These are phyloP conservation scores for Carassius gibelio DNA, from an alignment of 2,113 vertebrate genomes.

Conservation along the genomic window DNA sequence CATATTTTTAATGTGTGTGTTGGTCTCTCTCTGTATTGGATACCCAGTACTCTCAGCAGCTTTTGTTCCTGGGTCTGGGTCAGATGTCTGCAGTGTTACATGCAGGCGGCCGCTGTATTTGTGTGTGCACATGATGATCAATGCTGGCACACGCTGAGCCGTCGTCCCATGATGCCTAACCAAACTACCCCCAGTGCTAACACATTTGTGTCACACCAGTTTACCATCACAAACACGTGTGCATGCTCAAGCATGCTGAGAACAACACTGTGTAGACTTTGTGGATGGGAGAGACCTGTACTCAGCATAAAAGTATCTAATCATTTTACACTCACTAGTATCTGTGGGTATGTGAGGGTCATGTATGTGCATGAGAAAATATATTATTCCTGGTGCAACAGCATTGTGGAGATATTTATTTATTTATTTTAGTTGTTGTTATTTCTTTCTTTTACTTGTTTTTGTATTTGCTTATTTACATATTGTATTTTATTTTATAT, in stretches of 20 bases:
- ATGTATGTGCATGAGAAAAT: background rate
- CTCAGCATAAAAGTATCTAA: background rate
- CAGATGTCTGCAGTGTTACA: conserved; percentile 19
- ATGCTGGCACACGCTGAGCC: conserved; percentile 28
- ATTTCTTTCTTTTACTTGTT: background rate
- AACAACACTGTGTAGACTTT: background rate
- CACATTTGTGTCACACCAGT: background rate
- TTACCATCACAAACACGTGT: background rate
- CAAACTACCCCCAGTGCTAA: background rate
- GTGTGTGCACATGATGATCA: conserved; percentile 38
- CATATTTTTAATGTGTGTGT: too few species aligned
- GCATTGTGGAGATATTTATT: background rate
- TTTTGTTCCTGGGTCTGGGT: conserved; percentile 21
- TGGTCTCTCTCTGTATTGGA: background rate
- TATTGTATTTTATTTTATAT: too few species aligned
- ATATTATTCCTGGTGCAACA: background rate
- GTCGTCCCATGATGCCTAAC: conserved; percentile 26
- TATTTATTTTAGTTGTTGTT: background rate
- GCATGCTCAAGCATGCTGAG: background rate
- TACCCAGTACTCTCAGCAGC: background rate
- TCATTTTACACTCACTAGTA: background rate
- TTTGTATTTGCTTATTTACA: background rate
- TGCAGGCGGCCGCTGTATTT: conserved; percentile 1
- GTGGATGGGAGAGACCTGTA: background rate
- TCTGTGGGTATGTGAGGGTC: background rate